Evolutionary conservation across 2,797 vertebrate species (phyloP).

Genomic region (Lagocephalus sceleratus): DNA sequence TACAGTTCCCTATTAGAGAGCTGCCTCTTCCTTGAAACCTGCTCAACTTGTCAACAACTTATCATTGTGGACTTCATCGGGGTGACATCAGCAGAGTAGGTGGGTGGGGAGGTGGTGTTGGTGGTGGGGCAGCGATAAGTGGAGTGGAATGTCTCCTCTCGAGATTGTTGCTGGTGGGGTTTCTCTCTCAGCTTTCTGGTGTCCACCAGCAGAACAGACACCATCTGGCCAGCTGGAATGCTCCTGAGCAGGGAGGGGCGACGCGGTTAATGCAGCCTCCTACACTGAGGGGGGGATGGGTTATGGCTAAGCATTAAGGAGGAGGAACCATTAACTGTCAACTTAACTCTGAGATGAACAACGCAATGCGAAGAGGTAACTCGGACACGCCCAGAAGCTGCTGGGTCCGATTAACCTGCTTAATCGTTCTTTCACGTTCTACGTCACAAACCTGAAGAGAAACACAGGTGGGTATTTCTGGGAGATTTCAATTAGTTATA

Average conservation of each 20-base stretch:
- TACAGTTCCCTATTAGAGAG: slow-evolving; percentile 2
- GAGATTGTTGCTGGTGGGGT: slow-evolving; percentile 46
- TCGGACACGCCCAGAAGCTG: too few relatives aligned
- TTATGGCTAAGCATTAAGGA: slow-evolving; percentile 38
- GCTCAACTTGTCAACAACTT: slow-evolving; percentile 34
- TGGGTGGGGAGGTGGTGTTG: neutral
- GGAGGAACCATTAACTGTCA: slow-evolving; percentile 42
- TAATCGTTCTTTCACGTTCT: too few relatives aligned
- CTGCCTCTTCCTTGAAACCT: slow-evolving; percentile 17
- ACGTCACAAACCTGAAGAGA: too few relatives aligned
- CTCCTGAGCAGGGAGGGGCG: slow-evolving; percentile 50
- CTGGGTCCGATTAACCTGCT: too few relatives aligned
- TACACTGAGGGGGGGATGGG: slow-evolving; percentile 51
- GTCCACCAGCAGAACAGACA: slow-evolving; percentile 62
- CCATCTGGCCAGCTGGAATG: slow-evolving; percentile 73
- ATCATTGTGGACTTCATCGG: slow-evolving; percentile 35
- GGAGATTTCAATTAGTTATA: too few relatives aligned
- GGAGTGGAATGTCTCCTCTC: slow-evolving; percentile 45
- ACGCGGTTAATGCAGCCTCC: slow-evolving; percentile 37
- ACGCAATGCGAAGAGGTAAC: too few relatives aligned
- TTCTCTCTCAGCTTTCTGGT: slow-evolving; percentile 45
- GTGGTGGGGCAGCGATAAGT: neutral
- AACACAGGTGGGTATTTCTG: too few relatives aligned
- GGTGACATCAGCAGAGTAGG: slow-evolving; percentile 4
- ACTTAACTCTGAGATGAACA: slow-evolving; percentile 4